Base-by-base conservation (phyloP, 2,113 vertebrate species). In the Cervus canadensis region DNA sequence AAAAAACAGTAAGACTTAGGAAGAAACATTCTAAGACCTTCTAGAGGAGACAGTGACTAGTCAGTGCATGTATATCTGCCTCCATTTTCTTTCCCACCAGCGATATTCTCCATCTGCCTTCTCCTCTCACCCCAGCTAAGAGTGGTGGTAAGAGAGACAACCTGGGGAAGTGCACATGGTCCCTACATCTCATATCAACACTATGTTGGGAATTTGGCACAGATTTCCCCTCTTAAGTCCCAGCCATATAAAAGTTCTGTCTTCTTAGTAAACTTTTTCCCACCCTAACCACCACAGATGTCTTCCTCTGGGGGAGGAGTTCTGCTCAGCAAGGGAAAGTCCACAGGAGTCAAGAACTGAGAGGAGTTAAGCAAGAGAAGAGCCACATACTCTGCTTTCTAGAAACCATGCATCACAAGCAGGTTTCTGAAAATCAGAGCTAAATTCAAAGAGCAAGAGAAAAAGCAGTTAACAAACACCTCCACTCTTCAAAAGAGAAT, bases 1-100 rank as follows among this genome's bases (percentile, higher is more conserved):
- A 78, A 97, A 97, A 93, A 92, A 95, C n/a, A 92, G n/a, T 28
- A 96, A 97, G 30, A 86, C 43, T 52, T 71, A 79, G n/a, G 78
- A 88, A 91, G 33, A 93, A 90, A 91, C 4, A 95, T 50, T 87
- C 30, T 79, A 86, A 96, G 87, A 50, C 60, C 30, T 71, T 83
- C 36, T 60, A 94, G 52, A 97, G 26, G 64, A 93, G 36, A 43
- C 81, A 74, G n/a, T 54, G 11, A 89, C 16, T 13, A 95, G 52
- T 83, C 74, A 28, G 4, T 45, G 12, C 5, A 21, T 13, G 3
- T 78, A 19, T 40, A 16, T 9, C 5, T 50, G 21, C 9, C 76
- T 59, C 56, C 17, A 78, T 87, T 62, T 89, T 36, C 79, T 92
- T 94, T 50, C 21, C 12, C 19, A 67, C 2, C 52, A 81, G 57